Evolutionary conservation across 2,797 vertebrate genomes (phyloP), one percentile per base, ranked within the genome.

Genomic region (Lerista edwardsae): DNA sequence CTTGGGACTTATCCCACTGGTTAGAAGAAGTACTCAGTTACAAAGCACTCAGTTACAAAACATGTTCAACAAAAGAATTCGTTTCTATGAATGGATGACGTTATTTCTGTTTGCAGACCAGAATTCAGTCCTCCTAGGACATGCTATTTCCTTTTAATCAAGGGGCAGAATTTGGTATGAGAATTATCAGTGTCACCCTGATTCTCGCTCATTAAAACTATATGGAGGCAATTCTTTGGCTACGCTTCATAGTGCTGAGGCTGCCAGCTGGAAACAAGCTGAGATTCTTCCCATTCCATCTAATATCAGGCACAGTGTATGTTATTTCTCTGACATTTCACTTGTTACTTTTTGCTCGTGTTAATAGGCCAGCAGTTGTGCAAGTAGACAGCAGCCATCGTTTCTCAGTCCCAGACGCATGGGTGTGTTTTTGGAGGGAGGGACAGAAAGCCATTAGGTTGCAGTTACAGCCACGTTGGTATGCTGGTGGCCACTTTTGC

Each of bases 401-500:
- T 23, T 36, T n/a, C 57, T 47, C 21, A 8, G 25, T n/a, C 73
- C 65, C 79, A 27, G 64, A 47, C 36, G 47, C 7, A 11, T 11
- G 27, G 12, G 7, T 1, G 25, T 68, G 62, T 14, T 34, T 39
- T 29, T 23, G 29, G 44, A 29, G 4, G 5, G 31, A 12, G 27
- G 34, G 39, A 29, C 25, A 11, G 6, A 23, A 61, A 29, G 31
- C 0, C 0, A 0, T 7, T 36, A 27, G 72, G 59, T 61, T 64
- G 59, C 72, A 47, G 3, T 44, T 75, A 23, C 55, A 41, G 29
- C 64, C 34, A 21, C 34, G 73, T 75, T 65, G 23, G n/a, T 8
- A 85, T 82, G 1, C 0, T 0, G 64, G 72, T 36, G 23, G 14
- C 64, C 0, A 71, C 31, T 78, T 15, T 73, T 9, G 1, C 0